Base-by-base conservation (phyloP, 2,888 invertebrate genomes). In the Cecidostiba fungosa region DNA sequence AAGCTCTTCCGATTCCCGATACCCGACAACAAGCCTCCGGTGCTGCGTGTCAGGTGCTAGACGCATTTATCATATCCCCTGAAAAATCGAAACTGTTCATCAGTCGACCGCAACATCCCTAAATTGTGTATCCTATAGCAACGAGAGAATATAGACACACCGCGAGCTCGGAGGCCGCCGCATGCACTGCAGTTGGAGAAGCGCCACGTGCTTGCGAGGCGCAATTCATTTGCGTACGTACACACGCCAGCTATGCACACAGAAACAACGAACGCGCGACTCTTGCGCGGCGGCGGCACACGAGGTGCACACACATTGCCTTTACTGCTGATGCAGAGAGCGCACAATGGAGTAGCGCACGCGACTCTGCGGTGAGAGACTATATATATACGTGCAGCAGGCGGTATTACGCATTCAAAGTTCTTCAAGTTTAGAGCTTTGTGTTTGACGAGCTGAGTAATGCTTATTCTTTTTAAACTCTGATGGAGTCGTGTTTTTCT, bases 221-320 rank as follows among this genome's bases (percentile, higher is more conserved):
- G 54, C 54, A 59, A 66, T 82, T 86, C 88, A 85, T 87, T 81
- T 82, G 77, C 85, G 87, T 85, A 85, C 85, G 88, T 86, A 88
- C 82, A 73, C 62, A 73, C 5, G 50, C 39, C 66, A 66, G 26
- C 54, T 62, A 32, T 74, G 43, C 72, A 85, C 29, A 80, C 66
- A 81, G 81, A 39, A 62, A 62, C 72, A 62, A 23, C n/a, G 43
- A 0, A 29, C 36, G 39, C 23, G 62, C 70, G 66, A 66, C 66
- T 66, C 66, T 66, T 66, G 66, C 36, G 26, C 19, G 72, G n/a
- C n/a, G n/a, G n/a, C n/a, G n/a, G n/a, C n/a, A n/a, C 36, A 36
- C 50, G 76, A 76, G 54, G 78, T 72, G 80, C 80, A 26, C 59
- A 70, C 79, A 72, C n/a, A 72, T 72, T 23, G 54, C 54, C 23